These are phyloP conservation scores for Drosophila putrida DNA, from an alignment of 2,888 invertebrate genomes.

Conservation along the genomic window DNA sequence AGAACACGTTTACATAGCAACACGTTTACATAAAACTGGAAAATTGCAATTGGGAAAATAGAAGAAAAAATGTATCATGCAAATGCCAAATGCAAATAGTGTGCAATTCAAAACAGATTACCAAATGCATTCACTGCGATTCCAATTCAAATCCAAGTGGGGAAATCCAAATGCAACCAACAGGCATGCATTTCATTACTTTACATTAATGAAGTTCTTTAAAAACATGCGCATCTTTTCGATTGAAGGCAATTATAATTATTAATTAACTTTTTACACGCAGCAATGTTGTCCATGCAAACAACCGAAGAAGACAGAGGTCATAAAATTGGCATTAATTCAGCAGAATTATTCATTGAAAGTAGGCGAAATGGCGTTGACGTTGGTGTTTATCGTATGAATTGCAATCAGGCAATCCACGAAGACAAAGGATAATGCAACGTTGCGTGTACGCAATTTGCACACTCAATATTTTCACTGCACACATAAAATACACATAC, in stretches of 20 bases:
- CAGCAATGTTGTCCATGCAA: conserved; percentile 22
- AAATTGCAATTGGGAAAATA: neutral
- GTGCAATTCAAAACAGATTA: conserved; percentile 9
- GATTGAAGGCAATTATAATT: conserved; percentile 34
- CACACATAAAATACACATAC: conserved; percentile 15
- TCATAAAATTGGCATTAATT: conserved; percentile 30
- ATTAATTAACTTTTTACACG: conserved; percentile 25
- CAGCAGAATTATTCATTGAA: conserved; percentile 11
- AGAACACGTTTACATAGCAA: neutral
- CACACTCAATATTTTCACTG: conserved; percentile 3
- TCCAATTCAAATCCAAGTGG: neutral
- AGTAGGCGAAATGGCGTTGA: neutral
- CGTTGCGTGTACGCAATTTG: conserved; percentile 51
- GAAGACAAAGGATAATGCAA: conserved; percentile 11
- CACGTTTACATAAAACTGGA: neutral
- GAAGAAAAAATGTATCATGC: neutral
- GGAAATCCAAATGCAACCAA: neutral
- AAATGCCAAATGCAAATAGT: conserved; percentile 4
- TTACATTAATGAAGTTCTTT: neutral
- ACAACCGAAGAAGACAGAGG: conserved; percentile 4
- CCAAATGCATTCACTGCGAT: conserved; percentile 13
- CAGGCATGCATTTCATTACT: neutral
- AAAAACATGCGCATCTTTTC: neutral
- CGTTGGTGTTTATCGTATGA: conserved; percentile 18
- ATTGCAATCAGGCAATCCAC: conserved; percentile 35